A percentile compares a stretch with the other conserved stretches of the same genome.
These are phyloP conservation scores for Bradypus variegatus DNA, from an alignment of 2,797 vertebrate species.

Conservation along the genomic window DNA sequence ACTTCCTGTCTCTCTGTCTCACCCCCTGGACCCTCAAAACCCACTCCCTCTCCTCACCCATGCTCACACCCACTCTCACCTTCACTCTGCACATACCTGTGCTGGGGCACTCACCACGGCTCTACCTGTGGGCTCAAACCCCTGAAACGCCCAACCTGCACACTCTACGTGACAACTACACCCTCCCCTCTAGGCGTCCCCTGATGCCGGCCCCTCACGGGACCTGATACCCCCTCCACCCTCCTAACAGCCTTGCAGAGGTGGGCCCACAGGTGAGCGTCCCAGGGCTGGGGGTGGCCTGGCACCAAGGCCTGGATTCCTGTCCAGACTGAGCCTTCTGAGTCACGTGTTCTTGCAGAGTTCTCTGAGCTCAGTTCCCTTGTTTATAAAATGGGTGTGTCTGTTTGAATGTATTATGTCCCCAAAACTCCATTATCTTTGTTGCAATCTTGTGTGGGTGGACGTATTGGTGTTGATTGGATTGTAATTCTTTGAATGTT, in stretches of 20 bases:
- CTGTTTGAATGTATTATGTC: no score
- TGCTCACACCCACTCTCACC: not conserved
- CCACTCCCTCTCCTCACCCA: not conserved
- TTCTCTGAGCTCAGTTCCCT: not conserved
- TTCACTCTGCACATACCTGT: not conserved
- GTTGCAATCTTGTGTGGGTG: no score
- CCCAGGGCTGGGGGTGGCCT: not conserved
- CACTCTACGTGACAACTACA: fast-evolving
- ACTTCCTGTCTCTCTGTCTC: not conserved
- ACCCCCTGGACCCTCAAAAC: not conserved
- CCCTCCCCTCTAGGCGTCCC: not conserved
- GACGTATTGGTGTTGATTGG: no score
- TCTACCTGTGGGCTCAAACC: not conserved
- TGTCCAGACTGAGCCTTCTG: not conserved
- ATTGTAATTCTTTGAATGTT: no score
- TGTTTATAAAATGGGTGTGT: not conserved
- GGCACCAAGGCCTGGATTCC: not conserved
- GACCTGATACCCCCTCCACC: not conserved
- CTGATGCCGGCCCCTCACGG: not conserved
- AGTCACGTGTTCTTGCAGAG: not conserved
- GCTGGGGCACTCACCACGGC: not conserved
- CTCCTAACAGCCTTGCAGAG: not conserved
- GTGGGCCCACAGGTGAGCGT: not conserved
- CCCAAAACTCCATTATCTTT: no score
- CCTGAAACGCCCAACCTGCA: not conserved